phyloP scores from a whole-genome alignment of 2,797 vertebrate species.

The Forpus xanthops region DNA sequence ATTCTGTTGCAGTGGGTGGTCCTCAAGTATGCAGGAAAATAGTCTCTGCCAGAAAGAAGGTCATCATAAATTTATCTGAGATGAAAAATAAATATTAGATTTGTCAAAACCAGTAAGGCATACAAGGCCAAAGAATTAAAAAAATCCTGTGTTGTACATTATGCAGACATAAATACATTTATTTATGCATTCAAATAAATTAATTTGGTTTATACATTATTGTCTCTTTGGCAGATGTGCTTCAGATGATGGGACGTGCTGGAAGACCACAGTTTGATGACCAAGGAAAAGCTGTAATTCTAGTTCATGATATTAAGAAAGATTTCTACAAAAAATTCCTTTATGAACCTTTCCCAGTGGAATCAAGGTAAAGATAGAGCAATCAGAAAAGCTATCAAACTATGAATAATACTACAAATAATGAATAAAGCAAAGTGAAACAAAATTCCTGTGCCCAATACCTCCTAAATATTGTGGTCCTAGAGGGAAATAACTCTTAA shows the following conservation, averaged over 20 bases:
- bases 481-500: neutral
- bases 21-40: neutral
- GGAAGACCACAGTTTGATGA: conserved; percentile 97
- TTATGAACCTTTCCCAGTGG: conserved; percentile 97
- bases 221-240: conserved; percentile 84
- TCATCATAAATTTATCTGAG: neutral
- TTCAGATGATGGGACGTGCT: conserved; percentile 99
- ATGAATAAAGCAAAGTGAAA: neutral
- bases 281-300: conserved; percentile 97
- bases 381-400: neutral
- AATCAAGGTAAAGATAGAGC: conserved; percentile 87
- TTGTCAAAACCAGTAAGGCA: neutral
- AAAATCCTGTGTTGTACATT: neutral
- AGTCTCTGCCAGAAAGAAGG: neutral
- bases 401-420: neutral
- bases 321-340: conserved; percentile 99
- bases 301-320: conserved; percentile 98
- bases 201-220: neutral
- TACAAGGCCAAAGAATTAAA: neutral
- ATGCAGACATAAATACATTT: neutral
- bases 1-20: neutral
- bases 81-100: neutral
- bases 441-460: neutral
- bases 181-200: neutral
- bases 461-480: neutral